Percentiles rank a stretch among this genome's conserved stretches.
These are phyloP conservation scores for Anagrus nilaparvatae DNA, from an alignment of 1,140 invertebrate genomes.

Conservation along the genomic window DNA sequence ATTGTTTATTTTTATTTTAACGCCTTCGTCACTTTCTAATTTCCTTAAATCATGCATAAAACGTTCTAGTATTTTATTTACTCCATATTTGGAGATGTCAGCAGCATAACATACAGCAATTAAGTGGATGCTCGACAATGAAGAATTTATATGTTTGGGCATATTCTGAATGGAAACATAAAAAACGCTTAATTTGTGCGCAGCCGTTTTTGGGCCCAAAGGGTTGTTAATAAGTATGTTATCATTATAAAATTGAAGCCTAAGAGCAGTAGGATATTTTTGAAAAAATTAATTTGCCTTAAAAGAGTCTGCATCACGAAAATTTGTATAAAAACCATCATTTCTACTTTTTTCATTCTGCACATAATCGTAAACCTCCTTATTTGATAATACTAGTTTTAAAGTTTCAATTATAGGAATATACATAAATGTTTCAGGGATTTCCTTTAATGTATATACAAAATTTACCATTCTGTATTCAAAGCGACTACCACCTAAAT, in stretches of 20 bases:
- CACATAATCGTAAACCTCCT: too few relatives aligned
- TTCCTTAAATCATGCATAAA: conserved; percentile 1
- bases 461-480: too few relatives aligned
- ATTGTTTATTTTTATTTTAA: not conserved
- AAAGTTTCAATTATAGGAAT: too few relatives aligned
- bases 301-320: not conserved
- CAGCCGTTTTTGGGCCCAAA: not conserved
- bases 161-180: conserved; percentile 5
- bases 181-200: conserved; percentile 6
- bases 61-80: not conserved
- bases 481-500: too few relatives aligned
- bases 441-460: conserved; percentile 14
- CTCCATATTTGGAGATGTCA: conserved; percentile 8
- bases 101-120: conserved; percentile 3
- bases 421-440: conserved; percentile 1
- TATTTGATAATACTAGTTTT: too few relatives aligned
- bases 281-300: not conserved
- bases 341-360: too few relatives aligned
- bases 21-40: conserved; percentile 2
- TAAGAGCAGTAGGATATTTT: not conserved
- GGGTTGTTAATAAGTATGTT: conserved; percentile 7
- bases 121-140: not conserved
- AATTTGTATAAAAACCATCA: not conserved
- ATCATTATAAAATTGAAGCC: conserved; percentile 2
- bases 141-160: not conserved